Evolutionary conservation across 2,113 vertebrate species (phyloP).

Genomic region (Rhinoptilus africanus): DNA sequence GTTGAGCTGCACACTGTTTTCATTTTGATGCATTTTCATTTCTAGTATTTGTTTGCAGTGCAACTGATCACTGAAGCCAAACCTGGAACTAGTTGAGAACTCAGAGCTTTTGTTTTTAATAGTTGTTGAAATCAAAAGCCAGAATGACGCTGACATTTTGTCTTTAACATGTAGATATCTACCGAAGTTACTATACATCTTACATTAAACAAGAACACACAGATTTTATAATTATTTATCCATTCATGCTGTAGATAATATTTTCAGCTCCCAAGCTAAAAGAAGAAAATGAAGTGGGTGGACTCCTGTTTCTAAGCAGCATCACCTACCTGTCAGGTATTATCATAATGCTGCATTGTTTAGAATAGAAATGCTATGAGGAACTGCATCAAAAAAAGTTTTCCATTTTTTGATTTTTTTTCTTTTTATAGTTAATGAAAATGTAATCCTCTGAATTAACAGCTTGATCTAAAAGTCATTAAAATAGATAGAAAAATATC

Average conservation of each 20-base stretch:
- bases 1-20: not conserved
- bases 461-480: not conserved
- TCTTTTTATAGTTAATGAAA: not conserved
- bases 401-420: not conserved
- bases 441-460: not conserved
- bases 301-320: not conserved
- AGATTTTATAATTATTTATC: not conserved
- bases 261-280: not conserved
- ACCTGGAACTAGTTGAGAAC: not conserved
- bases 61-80: not conserved
- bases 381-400: not conserved
- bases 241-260: not conserved
- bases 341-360: not conserved
- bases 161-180: not conserved
- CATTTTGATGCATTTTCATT: not conserved
- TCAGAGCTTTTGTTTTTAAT: not conserved
- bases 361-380: not conserved
- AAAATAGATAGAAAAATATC: not conserved
- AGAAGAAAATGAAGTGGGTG: not conserved
- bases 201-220: not conserved
- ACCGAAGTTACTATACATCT: not conserved
- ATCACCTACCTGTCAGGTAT: not conserved
- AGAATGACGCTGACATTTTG: not conserved
- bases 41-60: not conserved
- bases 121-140: not conserved